Conservation (phyloP, 2,888 invertebrate genomes). For the Polydrusus cervinus region DNA sequence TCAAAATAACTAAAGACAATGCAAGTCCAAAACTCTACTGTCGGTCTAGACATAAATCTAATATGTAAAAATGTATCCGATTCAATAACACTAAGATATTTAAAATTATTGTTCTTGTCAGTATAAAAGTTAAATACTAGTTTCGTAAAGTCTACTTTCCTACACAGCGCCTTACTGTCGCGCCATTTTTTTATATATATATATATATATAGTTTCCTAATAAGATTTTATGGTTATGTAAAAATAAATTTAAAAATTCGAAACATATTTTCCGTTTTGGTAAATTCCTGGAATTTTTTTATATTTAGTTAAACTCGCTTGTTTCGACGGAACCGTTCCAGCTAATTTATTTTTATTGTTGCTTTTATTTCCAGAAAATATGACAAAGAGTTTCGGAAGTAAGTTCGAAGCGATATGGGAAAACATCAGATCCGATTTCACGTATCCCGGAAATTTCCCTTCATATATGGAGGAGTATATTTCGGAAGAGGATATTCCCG, state of each 20-base stretch:
- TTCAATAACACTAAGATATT: too few relatives aligned
- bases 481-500: conserved; percentile 75
- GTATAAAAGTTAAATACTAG: too few relatives aligned
- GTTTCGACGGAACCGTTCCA: neutral
- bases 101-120: too few relatives aligned
- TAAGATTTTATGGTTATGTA: neutral
- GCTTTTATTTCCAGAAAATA: conserved; percentile 75
- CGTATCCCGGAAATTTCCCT: conserved; percentile 81
- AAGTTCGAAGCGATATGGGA: conserved; percentile 83
- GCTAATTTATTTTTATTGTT: conserved; percentile 24
- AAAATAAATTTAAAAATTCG: neutral
- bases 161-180: too few relatives aligned
- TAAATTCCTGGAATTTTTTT: neutral
- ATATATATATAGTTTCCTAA: too few relatives aligned
- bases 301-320: neutral
- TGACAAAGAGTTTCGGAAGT: conserved; percentile 81
- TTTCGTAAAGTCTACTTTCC: too few relatives aligned
- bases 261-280: too few relatives aligned
- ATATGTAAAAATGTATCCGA: too few relatives aligned
- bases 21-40: too few relatives aligned
- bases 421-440: conserved; percentile 80
- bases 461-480: conserved; percentile 84
- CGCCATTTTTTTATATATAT: too few relatives aligned
- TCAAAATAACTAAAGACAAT: too few relatives aligned
- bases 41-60: too few relatives aligned